Evolutionary conservation across 2,113 vertebrate genomes (phyloP).

Genomic region (Neodon shergylaensis): DNA sequence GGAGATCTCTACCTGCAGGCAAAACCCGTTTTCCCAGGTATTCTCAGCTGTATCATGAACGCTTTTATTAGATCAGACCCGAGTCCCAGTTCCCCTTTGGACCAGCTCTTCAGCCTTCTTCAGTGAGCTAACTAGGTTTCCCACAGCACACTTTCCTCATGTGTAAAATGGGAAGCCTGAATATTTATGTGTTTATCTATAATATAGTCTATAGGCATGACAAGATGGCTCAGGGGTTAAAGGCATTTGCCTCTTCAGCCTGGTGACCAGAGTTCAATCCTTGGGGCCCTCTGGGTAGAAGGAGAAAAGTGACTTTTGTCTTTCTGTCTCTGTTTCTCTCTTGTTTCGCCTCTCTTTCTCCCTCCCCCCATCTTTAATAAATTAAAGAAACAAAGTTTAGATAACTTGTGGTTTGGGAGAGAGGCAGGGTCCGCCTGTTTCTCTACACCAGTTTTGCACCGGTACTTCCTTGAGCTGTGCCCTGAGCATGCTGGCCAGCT

Average conservation of each 20-base stretch:
- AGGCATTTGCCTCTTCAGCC: neutral
- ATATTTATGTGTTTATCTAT: neutral
- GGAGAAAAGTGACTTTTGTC: neutral
- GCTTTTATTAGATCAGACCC: neutral
- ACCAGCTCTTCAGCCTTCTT: neutral
- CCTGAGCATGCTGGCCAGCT: neutral
- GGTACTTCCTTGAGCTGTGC: neutral
- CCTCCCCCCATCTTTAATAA: neutral
- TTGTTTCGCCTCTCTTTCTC: neutral
- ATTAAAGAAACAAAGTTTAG: neutral
- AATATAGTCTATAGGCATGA: neutral
- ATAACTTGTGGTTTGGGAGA: neutral
- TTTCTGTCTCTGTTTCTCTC: neutral
- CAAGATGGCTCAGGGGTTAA: neutral
- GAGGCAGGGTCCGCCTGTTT: neutral
- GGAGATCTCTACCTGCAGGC: neutral
- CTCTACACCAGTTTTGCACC: neutral
- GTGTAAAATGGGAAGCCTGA: neutral
- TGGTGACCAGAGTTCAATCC: neutral
- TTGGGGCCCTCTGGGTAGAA: neutral
- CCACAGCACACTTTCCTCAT: neutral
- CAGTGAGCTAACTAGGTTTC: neutral
- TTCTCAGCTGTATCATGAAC: neutral
- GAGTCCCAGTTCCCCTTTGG: neutral
- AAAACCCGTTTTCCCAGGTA: neutral